Evolutionary conservation across 2,113 vertebrate species (phyloP).

Genomic region (Cynopterus brachyotis): DNA sequence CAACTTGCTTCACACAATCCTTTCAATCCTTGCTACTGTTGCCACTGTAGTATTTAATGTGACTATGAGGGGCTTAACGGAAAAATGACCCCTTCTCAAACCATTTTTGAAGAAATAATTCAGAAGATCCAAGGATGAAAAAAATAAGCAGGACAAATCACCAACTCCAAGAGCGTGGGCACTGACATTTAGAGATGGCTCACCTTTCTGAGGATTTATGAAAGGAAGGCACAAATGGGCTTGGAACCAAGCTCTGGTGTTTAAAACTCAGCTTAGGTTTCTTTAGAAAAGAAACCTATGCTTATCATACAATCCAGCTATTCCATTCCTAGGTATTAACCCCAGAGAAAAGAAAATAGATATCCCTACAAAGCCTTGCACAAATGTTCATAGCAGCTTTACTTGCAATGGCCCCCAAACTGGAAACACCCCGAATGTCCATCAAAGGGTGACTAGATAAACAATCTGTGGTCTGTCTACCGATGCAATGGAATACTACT

Average conservation of each 20-base stretch:
- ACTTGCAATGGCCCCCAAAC: neutral
- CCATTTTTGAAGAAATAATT: neutral
- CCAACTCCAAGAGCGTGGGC: no score
- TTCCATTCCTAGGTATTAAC: neutral
- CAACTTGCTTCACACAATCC: fast-evolving
- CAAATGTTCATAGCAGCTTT: neutral
- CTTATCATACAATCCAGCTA: neutral
- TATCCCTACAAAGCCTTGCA: neutral
- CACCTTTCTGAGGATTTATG: neutral
- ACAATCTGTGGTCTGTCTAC: neutral
- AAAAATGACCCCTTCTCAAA: neutral
- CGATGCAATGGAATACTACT: fast-evolving
- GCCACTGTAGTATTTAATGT: neutral
- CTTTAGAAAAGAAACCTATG: neutral
- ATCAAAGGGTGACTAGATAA: neutral
- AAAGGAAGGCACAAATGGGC: no score
- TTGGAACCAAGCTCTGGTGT: neutral
- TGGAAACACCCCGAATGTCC: neutral
- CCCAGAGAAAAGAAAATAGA: neutral
- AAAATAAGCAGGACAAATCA: neutral
- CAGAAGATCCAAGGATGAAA: no score
- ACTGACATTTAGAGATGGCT: neutral
- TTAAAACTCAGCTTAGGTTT: neutral
- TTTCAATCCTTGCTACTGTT: fast-evolving
- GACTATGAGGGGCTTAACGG: neutral